Conservation (phyloP, 1,140 invertebrate genomes). For the Nilaparvata lugens region DNA sequence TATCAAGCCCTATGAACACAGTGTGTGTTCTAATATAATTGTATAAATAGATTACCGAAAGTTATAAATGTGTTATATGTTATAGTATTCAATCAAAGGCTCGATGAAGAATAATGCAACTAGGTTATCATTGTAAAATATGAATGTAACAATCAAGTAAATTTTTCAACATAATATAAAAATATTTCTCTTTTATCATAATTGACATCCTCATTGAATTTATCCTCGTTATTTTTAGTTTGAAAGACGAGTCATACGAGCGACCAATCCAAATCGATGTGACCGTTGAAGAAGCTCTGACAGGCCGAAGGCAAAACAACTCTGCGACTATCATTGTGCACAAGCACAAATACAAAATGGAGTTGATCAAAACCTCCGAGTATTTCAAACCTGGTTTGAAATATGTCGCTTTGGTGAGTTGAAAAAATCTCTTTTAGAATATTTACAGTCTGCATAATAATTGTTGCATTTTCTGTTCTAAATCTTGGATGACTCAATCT, state of each 20-base stretch:
- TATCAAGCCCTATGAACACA: too few relatives aligned
- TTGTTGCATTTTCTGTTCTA: not conserved
- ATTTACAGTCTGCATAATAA: not conserved
- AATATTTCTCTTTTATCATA: too few relatives aligned
- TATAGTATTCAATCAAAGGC: too few relatives aligned
- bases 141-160: too few relatives aligned
- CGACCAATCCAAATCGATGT: constrained; percentile 67
- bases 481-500: not conserved
- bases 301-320: constrained; percentile 70
- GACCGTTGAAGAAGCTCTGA: constrained; percentile 68
- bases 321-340: constrained; percentile 63
- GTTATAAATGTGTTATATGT: too few relatives aligned
- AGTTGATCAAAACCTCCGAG: constrained; percentile 68
- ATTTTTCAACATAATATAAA: too few relatives aligned
- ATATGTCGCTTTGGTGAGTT: constrained; percentile 68
- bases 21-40: too few relatives aligned
- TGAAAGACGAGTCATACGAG: constrained; percentile 57
- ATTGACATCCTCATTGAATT: too few relatives aligned
- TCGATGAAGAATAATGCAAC: too few relatives aligned
- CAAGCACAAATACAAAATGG: constrained; percentile 71
- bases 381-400: constrained; percentile 81
- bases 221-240: constrained; percentile 32
- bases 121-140: too few relatives aligned
- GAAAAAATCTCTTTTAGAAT: not conserved
- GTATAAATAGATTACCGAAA: too few relatives aligned